A percentile compares a stretch with the other conserved stretches of the same genome.
These are phyloP conservation scores for Perodicticus potto DNA, from an alignment of 2,797 vertebrate species.

Conservation along the genomic window DNA sequence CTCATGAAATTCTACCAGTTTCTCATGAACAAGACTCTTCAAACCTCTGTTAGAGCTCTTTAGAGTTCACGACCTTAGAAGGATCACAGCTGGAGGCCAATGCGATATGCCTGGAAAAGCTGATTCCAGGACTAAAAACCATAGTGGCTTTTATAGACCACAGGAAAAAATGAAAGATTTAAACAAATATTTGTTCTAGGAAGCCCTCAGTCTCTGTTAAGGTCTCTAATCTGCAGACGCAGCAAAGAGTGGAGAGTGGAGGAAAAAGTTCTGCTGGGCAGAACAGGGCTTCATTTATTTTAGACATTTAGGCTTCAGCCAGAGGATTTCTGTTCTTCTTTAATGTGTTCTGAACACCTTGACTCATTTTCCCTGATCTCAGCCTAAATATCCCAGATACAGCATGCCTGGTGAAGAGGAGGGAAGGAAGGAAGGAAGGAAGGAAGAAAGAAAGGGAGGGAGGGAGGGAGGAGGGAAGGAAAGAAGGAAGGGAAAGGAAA, in stretches of 20 bases:
- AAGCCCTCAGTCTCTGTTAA: not conserved
- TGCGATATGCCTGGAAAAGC: constrained; percentile 57
- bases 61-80: constrained; percentile 15
- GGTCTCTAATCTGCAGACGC: constrained; percentile 53
- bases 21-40: not conserved
- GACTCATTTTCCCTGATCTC: not conserved
- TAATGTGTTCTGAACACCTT: not conserved
- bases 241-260: constrained; percentile 55
- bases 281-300: not conserved
- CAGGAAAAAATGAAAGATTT: constrained; percentile 62
- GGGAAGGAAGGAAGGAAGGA: not conserved
- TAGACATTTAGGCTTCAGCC: not conserved
- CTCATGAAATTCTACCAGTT: not conserved
- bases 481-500: too few relatives aligned
- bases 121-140: constrained; percentile 64
- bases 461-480: too few relatives aligned
- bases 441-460: too few relatives aligned
- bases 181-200: constrained; percentile 71
- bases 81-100: constrained; percentile 53
- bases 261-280: not conserved
- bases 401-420: not conserved
- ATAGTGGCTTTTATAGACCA: constrained; percentile 71
- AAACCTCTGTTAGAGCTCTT: constrained; percentile 14
- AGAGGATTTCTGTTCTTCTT: not conserved
- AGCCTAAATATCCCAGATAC: constrained; percentile 47